Percentiles rank a stretch among this genome's conserved stretches.
Evolutionary conservation across 2,888 invertebrate genomes (phyloP).

Genomic region (Nemapogon koenigi): DNA sequence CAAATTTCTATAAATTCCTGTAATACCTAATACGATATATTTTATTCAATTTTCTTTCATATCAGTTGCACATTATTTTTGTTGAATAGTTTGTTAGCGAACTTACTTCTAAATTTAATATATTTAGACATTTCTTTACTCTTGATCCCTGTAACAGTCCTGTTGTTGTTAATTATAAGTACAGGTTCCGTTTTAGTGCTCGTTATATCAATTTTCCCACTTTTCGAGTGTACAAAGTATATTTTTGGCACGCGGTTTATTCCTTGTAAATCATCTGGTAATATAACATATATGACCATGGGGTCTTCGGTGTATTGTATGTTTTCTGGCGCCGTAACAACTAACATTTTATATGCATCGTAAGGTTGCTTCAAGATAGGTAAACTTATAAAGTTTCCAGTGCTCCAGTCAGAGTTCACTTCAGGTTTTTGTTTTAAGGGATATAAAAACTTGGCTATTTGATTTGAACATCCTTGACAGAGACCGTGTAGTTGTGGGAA

Average conservation of each 20-base stretch:
- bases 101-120: constrained; percentile 37
- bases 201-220: constrained; percentile 18
- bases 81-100: too few species aligned
- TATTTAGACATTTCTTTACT: constrained; percentile 40
- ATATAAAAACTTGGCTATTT: constrained; percentile 22
- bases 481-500: constrained; percentile 21
- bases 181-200: constrained; percentile 29
- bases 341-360: constrained; percentile 38
- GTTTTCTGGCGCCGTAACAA: constrained; percentile 39
- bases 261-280: constrained; percentile 26
- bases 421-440: not conserved
- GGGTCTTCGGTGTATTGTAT: constrained; percentile 27
- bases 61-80: too few species aligned
- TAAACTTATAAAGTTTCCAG: constrained; percentile 27
- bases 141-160: constrained; percentile 43
- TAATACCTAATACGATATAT: too few species aligned
- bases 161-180: constrained; percentile 38
- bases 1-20: too few species aligned
- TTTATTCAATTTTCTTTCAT: too few species aligned
- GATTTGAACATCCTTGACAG: constrained; percentile 28
- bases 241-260: constrained; percentile 30
- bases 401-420: not conserved
- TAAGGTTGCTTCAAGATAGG: constrained; percentile 33
- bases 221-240: constrained; percentile 34
- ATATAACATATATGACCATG: constrained; percentile 37